Evolutionary conservation across 2,113 vertebrate species (phyloP), one percentile per base, ranked within the genome.

Genomic region (Semnornis frantzii): DNA sequence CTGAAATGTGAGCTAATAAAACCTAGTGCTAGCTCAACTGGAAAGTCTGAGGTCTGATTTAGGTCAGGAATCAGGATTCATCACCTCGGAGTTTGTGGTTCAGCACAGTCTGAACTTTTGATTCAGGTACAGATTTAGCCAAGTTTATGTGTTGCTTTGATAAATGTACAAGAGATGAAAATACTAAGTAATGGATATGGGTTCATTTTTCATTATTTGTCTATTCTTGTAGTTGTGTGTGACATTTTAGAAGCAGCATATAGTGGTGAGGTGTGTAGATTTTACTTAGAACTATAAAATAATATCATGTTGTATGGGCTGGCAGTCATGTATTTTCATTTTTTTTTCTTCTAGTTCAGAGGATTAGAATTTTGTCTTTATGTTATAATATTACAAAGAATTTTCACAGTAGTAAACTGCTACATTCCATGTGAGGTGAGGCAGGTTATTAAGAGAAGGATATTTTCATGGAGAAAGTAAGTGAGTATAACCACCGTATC

Each of bases 31-130:
- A 79, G 42, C 31, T 82, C 42, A n/a, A 0, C 68, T 63, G 77
- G 31, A 91, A 94, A 94, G 9, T 54, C 37, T 71, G 74, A 69
- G 69, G 13, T 65, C 52, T 74, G 27, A 87, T 92, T 89, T 55
- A 87, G 91, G 75, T 82, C 65, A 91, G 33, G 80, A 87, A 73
- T 88, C 62, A 74, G 37, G 76, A 81, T 64, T 72, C 72, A 80
- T 88, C 46, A 77, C 24, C 78, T 91, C 59, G 69, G 28, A 78
- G 21, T 55, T 4, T 50, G 48, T 17, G 82, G 25, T 74, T 88
- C 62, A 93, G 23, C 16, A 85, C 23, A 87, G 17, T 84, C 68
- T 92, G n/a, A 87, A 76, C 15, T 89, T 94, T 74, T 94, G 94
- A 82, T 74, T 91, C 75, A 82, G n/a, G 80, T 14, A 71, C 18